phyloP scores from a whole-genome alignment of 2,888 invertebrate genomes.

The Tinea semifulvella region DNA sequence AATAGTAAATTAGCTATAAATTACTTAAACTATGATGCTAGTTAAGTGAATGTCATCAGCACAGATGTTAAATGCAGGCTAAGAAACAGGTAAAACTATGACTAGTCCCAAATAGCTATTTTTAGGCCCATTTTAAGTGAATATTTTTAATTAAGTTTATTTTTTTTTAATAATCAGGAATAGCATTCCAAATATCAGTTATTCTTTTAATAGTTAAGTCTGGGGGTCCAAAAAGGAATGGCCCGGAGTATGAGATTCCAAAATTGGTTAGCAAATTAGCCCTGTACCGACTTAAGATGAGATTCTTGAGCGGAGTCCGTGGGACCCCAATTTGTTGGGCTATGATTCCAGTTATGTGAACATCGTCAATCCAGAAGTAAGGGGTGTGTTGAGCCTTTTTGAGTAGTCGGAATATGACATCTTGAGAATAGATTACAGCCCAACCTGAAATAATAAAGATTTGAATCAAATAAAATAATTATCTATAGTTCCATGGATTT shows the following conservation, averaged over 20 bases:
- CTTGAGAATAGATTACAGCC: conserved; percentile 73
- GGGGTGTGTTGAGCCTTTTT: conserved; percentile 66
- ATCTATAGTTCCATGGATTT: too few species aligned
- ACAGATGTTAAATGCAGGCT: too few species aligned
- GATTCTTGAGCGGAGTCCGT: conserved; percentile 56
- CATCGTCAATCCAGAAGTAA: conserved; percentile 88
- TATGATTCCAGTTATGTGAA: conserved; percentile 75
- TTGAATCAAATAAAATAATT: neutral
- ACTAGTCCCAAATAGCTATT: too few species aligned
- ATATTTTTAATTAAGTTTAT: too few species aligned
- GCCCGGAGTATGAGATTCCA: conserved; percentile 31
- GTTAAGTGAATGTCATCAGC: too few species aligned
- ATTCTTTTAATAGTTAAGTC: conserved; percentile 56
- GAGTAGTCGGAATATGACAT: conserved; percentile 66
- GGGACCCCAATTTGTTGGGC: conserved; percentile 65
- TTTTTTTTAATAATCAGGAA: conserved; percentile 22
- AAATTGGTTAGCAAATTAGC: conserved; percentile 29
- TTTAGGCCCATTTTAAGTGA: too few species aligned
- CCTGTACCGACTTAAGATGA: conserved; percentile 37
- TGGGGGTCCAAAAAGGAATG: conserved; percentile 65
- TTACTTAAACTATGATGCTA: too few species aligned
- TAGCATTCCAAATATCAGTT: conserved; percentile 54
- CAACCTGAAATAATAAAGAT: conserved; percentile 41
- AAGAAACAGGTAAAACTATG: too few species aligned
- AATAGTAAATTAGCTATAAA: too few species aligned